Conservation (phyloP, 2,888 invertebrate genomes). For the Ametastegia equiseti region DNA sequence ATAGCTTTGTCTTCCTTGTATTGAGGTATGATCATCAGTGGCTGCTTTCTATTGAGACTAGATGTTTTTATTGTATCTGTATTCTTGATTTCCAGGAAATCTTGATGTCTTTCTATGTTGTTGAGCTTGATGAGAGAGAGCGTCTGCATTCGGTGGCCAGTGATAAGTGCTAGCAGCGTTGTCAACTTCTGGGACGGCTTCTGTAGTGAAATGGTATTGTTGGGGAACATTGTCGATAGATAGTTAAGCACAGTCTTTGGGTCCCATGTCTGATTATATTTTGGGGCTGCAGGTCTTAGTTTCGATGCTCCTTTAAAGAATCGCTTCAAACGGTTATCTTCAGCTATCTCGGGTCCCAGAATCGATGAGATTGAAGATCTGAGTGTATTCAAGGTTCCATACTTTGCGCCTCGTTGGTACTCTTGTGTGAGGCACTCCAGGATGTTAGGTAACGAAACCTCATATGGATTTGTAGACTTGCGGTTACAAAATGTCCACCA, state of each 20-base stretch:
- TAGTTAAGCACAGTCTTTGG: neutral
- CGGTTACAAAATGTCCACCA: conserved; percentile 43
- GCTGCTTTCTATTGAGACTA: neutral
- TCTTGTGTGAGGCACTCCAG: conserved; percentile 13
- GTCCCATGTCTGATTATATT: neutral
- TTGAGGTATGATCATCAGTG: neutral
- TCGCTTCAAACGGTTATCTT: neutral
- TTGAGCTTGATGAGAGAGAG: neutral
- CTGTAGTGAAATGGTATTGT: neutral
- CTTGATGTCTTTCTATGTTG: neutral
- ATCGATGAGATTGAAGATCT: conserved; percentile 32
- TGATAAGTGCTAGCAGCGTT: neutral
- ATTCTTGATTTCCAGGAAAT: neutral
- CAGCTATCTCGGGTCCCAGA: neutral
- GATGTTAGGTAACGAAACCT: neutral
- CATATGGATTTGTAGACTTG: neutral
- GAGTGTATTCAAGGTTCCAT: conserved; percentile 25
- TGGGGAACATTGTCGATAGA: neutral
- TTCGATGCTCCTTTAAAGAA: neutral
- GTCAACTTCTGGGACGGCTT: neutral
- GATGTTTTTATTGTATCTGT: neutral
- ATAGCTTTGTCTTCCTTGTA: neutral
- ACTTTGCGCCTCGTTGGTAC: neutral
- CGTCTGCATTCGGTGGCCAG: neutral
- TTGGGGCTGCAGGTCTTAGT: neutral